These are phyloP conservation scores for Siderastrea siderea DNA, from an alignment of 92 coral and sea anemone genomes.

Conservation along the genomic window DNA sequence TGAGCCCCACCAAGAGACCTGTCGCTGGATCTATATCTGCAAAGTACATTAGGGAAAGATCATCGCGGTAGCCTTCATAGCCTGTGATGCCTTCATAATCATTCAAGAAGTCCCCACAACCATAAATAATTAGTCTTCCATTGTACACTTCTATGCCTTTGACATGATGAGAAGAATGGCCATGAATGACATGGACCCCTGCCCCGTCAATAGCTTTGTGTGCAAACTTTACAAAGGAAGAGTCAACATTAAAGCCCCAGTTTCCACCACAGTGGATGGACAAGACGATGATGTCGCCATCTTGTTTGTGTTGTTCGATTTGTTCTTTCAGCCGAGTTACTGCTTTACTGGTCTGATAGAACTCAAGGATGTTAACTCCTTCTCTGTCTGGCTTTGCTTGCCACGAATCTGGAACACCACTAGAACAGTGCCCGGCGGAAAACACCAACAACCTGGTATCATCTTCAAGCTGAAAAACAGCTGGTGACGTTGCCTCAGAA, in stretches of 20 bases:
- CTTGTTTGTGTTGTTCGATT: slow-evolving; percentile 66
- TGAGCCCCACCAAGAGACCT: slow-evolving; percentile 71
- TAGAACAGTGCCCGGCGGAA: slow-evolving; percentile 85
- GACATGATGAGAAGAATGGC: slow-evolving; percentile 92
- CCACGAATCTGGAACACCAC: slow-evolving; percentile 90
- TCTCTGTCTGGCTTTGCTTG: slow-evolving; percentile 63
- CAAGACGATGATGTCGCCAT: slow-evolving; percentile 75
- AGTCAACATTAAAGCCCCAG: slow-evolving; percentile 87
- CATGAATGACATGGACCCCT: slow-evolving; percentile 85
- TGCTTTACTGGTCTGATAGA: slow-evolving; percentile 61
- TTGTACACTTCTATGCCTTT: slow-evolving; percentile 88
- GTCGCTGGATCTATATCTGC: slow-evolving; percentile 64
- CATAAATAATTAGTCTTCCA: slow-evolving; percentile 81
- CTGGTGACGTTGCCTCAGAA: slow-evolving; percentile 77
- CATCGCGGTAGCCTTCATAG: slow-evolving; percentile 73
- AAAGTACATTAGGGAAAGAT: slow-evolving; percentile 89
- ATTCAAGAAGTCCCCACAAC: slow-evolving; percentile 91
- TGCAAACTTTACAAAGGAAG: slow-evolving; percentile 80
- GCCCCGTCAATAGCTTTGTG: slow-evolving; percentile 84
- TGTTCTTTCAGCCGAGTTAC: slow-evolving; percentile 48
- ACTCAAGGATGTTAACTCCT: slow-evolving; percentile 80
- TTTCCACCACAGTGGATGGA: slow-evolving; percentile 94
- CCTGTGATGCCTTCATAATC: slow-evolving; percentile 93
- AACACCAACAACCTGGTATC: slow-evolving; percentile 79
- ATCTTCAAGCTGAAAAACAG: slow-evolving; percentile 66